Percentiles rank a stretch among this genome's conserved stretches.
Evolutionary conservation across 2,113 vertebrate species (phyloP).

Genomic region (Chrysemys picta): DNA sequence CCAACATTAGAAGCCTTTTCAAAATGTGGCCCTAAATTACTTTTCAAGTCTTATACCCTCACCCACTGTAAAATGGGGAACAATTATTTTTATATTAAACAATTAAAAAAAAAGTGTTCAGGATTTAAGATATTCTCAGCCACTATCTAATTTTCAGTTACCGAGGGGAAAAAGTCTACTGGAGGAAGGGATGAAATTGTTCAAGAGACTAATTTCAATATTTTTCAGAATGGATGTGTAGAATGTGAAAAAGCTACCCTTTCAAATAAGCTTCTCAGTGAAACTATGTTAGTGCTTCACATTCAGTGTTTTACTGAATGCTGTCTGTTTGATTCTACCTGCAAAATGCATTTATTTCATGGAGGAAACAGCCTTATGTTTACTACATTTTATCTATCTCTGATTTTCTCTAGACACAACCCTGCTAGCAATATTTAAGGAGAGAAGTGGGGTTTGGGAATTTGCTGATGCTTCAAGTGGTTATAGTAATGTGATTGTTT

Average conservation of each 20-base stretch:
- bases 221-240: conserved; percentile 40
- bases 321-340: neutral
- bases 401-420: neutral
- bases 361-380: conserved; percentile 13
- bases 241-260: conserved; percentile 25
- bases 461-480: conserved; percentile 59
- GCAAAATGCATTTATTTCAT: conserved; percentile 30
- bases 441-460: conserved; percentile 25
- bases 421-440: neutral
- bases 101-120: conserved; percentile 33
- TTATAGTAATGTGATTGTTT: conserved; percentile 29
- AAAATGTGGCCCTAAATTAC: neutral
- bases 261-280: conserved; percentile 27
- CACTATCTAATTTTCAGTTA: conserved; percentile 28
- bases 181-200: conserved; percentile 19
- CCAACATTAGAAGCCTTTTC: neutral
- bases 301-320: neutral
- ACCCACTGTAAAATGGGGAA: neutral
- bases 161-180: neutral
- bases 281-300: neutral
- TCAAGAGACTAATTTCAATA: neutral
- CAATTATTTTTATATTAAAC: neutral
- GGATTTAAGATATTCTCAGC: conserved; percentile 7
- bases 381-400: neutral
- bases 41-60: neutral